Evolutionary conservation across 2,113 vertebrate genomes (phyloP).

Genomic region (Microtus richardsoni): DNA sequence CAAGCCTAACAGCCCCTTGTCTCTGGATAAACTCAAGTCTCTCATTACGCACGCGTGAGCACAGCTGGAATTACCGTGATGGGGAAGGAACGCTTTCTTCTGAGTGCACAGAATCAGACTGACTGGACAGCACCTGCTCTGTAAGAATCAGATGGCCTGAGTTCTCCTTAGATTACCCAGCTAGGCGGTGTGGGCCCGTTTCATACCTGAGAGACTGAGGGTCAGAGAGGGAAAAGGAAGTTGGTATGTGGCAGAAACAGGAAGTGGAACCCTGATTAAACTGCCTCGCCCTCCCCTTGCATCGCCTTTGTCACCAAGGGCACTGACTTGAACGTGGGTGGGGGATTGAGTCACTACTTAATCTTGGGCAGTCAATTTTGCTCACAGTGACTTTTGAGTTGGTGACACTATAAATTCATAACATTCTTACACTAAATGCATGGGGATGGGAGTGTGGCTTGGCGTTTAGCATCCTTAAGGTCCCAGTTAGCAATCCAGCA

Average conservation of each 20-base stretch:
- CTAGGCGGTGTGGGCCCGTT: background rate
- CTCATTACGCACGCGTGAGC: background rate
- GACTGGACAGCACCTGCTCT: background rate
- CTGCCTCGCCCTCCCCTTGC: background rate
- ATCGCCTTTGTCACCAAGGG: background rate
- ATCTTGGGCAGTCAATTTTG: background rate
- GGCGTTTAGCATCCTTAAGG: background rate
- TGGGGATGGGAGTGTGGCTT: background rate
- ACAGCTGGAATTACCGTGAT: background rate
- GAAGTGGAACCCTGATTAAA: background rate
- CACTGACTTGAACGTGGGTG: background rate
- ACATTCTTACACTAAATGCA: background rate
- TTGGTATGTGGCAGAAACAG: background rate
- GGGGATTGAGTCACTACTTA: background rate
- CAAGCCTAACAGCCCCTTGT: background rate
- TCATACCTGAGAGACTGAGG: background rate
- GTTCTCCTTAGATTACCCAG: background rate
- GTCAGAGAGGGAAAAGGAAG: background rate
- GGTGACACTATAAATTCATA: background rate
- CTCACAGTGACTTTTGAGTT: background rate
- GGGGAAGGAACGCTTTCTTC: background rate
- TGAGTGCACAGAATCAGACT: background rate
- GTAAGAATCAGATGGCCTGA: background rate
- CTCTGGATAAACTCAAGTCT: background rate
- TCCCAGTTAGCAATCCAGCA: background rate